Evolutionary conservation across 2,888 invertebrate species (phyloP).

Genomic region (Tinea pellionella): DNA sequence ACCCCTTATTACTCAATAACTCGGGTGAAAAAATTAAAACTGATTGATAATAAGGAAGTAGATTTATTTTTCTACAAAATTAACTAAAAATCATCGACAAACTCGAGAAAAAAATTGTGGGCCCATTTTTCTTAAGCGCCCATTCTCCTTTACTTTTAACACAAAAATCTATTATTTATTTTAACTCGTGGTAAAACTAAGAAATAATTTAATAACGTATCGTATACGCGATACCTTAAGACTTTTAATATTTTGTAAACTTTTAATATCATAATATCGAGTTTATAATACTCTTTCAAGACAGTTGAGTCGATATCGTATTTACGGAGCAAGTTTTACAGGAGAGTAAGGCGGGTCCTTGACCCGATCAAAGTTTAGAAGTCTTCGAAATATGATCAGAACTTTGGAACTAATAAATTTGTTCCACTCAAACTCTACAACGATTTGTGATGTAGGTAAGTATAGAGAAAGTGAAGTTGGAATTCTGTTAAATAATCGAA

Average conservation of each 20-base stretch:
- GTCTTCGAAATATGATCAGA: conserved; percentile 12
- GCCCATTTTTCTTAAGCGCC: no score
- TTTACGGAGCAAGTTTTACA: conserved; percentile 25
- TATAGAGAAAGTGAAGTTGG: neutral
- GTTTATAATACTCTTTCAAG: conserved; percentile 14
- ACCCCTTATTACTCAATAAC: no score
- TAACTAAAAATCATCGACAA: no score
- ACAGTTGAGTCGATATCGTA: conserved; percentile 11
- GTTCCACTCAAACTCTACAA: conserved; percentile 20
- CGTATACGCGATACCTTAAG: neutral
- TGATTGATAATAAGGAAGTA: no score
- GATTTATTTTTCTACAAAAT: no score
- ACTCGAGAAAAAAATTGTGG: no score
- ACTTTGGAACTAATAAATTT: conserved; percentile 36
- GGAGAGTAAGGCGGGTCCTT: conserved; percentile 19
- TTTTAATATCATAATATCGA: conserved; percentile 6
- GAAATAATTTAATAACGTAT: neutral
- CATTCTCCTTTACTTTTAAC: no score
- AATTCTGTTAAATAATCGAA: neutral
- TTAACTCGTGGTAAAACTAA: neutral
- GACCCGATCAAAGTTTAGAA: conserved; percentile 11
- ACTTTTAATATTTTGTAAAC: neutral
- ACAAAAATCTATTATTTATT: neutral
- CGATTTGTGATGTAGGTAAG: neutral
- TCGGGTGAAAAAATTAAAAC: no score